Percentiles rank a stretch among this genome's conserved stretches.
These are phyloP conservation scores for Lasioglossum morio DNA, from an alignment of 2,888 invertebrate species.

Conservation along the genomic window DNA sequence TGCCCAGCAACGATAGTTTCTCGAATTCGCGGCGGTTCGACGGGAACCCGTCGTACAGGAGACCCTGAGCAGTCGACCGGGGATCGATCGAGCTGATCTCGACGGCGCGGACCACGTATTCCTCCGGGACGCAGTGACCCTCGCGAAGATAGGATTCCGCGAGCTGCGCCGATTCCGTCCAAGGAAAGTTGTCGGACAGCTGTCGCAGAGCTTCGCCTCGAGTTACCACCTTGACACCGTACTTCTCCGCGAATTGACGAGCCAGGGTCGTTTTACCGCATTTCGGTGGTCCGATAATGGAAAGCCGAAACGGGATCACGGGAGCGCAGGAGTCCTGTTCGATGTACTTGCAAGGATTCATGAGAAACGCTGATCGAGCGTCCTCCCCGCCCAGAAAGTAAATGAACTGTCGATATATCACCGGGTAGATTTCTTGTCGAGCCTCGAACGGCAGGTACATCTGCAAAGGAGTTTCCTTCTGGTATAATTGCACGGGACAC, in stretches of 20 bases:
- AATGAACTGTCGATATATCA: conserved; percentile 87
- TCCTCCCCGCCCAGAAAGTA: conserved; percentile 87
- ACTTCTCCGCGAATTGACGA: conserved; percentile 85
- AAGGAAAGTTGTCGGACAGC: conserved; percentile 85
- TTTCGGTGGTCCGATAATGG: conserved; percentile 88
- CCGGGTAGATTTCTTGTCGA: conserved; percentile 85
- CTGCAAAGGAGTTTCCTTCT: conserved; percentile 85
- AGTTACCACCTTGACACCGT: conserved; percentile 86
- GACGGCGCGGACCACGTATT: conserved; percentile 86
- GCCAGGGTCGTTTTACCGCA: conserved; percentile 87
- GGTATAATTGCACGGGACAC: conserved; percentile 88
- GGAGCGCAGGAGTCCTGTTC: conserved; percentile 83
- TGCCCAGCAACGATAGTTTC: conserved; percentile 85
- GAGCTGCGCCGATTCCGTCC: conserved; percentile 85
- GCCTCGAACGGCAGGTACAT: conserved; percentile 85
- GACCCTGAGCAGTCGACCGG: conserved; percentile 86
- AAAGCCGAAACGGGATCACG: conserved; percentile 86
- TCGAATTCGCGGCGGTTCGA: conserved; percentile 85
- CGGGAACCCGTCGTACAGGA: conserved; percentile 88
- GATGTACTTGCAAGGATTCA: conserved; percentile 87
- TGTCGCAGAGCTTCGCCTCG: conserved; percentile 86
- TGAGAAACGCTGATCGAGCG: conserved; percentile 85
- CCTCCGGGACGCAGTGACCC: conserved; percentile 85
- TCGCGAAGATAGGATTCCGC: conserved; percentile 83
- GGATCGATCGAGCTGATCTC: conserved; percentile 86